Evolutionary conservation across 2,888 invertebrate genomes (phyloP).

Genomic region (Limnephilus rhombicus): DNA sequence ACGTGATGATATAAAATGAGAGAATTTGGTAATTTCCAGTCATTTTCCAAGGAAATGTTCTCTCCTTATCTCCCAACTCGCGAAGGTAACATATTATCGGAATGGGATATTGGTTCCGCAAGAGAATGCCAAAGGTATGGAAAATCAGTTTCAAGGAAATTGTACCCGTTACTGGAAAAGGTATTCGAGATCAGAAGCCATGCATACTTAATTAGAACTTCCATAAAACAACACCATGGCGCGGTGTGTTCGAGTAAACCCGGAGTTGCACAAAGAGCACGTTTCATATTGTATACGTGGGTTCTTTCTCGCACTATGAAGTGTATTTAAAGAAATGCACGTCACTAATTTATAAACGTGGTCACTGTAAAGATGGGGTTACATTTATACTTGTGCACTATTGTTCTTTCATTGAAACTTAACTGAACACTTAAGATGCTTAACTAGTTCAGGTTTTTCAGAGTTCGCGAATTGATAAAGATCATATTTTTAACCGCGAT

Average conservation of each 20-base stretch:
- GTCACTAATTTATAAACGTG: neutral
- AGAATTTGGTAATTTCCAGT: neutral
- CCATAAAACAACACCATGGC: neutral
- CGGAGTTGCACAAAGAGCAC: constrained; percentile 51
- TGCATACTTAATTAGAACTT: constrained; percentile 10
- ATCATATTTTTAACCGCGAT: too few species aligned
- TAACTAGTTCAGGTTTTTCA: too few species aligned
- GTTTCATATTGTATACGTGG: constrained; percentile 60
- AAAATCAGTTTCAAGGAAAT: neutral
- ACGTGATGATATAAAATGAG: neutral
- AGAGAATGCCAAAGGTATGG: neutral
- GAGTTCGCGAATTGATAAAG: too few species aligned
- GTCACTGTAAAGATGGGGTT: neutral
- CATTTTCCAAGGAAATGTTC: neutral
- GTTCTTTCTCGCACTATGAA: constrained; percentile 24
- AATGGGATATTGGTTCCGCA: neutral
- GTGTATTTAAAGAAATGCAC: neutral
- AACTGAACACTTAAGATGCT: too few species aligned
- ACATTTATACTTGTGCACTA: neutral
- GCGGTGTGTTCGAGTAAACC: neutral
- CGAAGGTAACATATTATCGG: neutral
- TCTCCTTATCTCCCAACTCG: neutral
- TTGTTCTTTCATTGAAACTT: neutral
- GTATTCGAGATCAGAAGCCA: neutral
- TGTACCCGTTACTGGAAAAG: neutral